These are phyloP conservation scores for Tenthredo livida DNA, from an alignment of 2,888 invertebrate species.

Conservation along the genomic window DNA sequence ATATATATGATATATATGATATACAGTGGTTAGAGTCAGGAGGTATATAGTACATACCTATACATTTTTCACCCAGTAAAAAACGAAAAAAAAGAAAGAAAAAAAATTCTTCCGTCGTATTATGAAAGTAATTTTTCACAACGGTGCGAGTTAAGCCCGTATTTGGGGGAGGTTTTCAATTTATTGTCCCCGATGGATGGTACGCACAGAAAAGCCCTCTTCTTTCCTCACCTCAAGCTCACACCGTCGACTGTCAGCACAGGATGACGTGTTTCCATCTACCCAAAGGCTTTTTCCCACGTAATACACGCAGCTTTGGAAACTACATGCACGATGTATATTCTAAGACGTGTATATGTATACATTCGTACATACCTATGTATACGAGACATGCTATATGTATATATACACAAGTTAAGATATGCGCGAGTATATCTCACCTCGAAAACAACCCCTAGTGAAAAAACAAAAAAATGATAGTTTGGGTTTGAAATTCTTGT, in stretches of 20 bases:
- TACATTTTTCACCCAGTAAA: background rate
- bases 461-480: no score
- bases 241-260: conserved; percentile 30
- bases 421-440: background rate
- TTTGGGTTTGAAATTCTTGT: no score
- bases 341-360: background rate
- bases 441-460: background rate
- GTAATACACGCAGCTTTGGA: conserved; percentile 22
- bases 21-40: no score
- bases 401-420: background rate
- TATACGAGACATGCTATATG: background rate
- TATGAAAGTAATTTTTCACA: conserved; percentile 48
- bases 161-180: conserved; percentile 48
- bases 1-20: background rate
- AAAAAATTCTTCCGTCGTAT: conserved; percentile 23
- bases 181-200: conserved; percentile 46
- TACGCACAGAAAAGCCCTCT: background rate
- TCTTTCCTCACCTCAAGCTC: conserved; percentile 12
- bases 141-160: conserved; percentile 35
- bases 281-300: conserved; percentile 9
- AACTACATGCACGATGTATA: background rate
- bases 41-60: conserved; percentile 16
- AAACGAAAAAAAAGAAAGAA: background rate
- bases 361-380: background rate
- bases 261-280: conserved; percentile 43